phyloP scores from a whole-genome alignment of 2,888 invertebrate genomes.

The Tanytarsus gracilentus region DNA sequence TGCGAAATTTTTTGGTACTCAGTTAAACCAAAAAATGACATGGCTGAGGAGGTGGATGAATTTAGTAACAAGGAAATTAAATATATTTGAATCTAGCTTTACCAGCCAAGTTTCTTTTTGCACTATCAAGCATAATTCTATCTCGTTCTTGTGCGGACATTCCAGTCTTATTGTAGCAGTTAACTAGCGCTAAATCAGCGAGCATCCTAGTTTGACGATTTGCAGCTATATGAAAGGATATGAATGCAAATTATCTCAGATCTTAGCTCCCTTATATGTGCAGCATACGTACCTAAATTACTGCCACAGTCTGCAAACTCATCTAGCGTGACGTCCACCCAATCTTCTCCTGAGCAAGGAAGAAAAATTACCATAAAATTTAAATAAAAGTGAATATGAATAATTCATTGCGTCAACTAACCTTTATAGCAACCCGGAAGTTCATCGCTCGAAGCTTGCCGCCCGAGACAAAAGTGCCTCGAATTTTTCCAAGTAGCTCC shows the following conservation, averaged over 20 bases:
- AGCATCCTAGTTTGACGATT: constrained; percentile 98
- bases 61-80: not conserved
- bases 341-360: constrained; percentile 56
- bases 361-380: constrained; percentile 34
- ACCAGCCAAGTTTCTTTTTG: constrained; percentile 79
- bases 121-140: constrained; percentile 83
- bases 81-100: not conserved
- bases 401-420: constrained; percentile 19
- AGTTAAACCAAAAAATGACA: constrained; percentile 96
- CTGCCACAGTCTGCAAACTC: constrained; percentile 86
- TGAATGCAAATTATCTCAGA: not conserved
- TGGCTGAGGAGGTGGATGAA: constrained; percentile 45
- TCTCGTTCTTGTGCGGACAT: constrained; percentile 67
- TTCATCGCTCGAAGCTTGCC: constrained; percentile 68
- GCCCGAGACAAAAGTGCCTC: constrained; percentile 62
- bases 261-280: too few relatives aligned
- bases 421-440: constrained; percentile 69
- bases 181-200: constrained; percentile 87
- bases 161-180: constrained; percentile 84
- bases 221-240: constrained; percentile 52
- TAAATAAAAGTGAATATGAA: not conserved
- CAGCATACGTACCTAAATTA: constrained; percentile 53
- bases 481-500: constrained; percentile 94
- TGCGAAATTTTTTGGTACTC: constrained; percentile 91
- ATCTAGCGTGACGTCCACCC: constrained; percentile 81